Base-by-base conservation (phyloP, 2,113 vertebrate species). In the Brienomyrus brachyistius region DNA sequence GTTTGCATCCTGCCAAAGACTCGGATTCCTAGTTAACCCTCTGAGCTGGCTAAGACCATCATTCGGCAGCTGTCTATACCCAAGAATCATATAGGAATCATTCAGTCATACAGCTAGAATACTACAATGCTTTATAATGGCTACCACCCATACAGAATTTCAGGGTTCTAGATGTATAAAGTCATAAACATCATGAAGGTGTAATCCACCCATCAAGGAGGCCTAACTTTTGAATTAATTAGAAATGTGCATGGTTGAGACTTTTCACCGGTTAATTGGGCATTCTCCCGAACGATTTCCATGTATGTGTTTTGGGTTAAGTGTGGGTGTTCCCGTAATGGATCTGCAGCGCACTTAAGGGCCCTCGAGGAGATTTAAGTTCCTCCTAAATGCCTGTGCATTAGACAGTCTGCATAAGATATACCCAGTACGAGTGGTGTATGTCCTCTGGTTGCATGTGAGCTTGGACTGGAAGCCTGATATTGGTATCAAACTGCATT, bases 351-450 rank as follows among this genome's bases (percentile, higher is more conserved):
- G 83, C 90, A 88, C 90, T 90, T 91, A 92, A 93, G 89, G 90
- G 92, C 90, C 92, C 93, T 93, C 93, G 89, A 94, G 91, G 90
- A 89, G 92, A 92, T 93, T 91, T 93, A 94, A 93, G 94, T 92
- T 88, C 77, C 88, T 88, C 59, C 88, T 90, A 90, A 92, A 88
- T 90, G 90, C 91, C 90, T 93, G 89, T 92, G 91, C 88, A 90
- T 93, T 91, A 88, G 90, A 91, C 90, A 90, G 86, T 80, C 88
- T 87, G 56, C 66, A 92, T 83, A 54, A 17, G 88, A 87, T 80
- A 87, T 13, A 43, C n/a, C 91, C 92, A 92, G 94, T 89, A 91
- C 91, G 91, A 62, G 90, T 86, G 91, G 47, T 17, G 15, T 21
- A 11, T 82, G 88, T 54, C 50, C 90, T 88, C 87, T 56, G 89